Base-by-base conservation (phyloP, 2,888 invertebrate genomes). In the Aphidius colemani region DNA sequence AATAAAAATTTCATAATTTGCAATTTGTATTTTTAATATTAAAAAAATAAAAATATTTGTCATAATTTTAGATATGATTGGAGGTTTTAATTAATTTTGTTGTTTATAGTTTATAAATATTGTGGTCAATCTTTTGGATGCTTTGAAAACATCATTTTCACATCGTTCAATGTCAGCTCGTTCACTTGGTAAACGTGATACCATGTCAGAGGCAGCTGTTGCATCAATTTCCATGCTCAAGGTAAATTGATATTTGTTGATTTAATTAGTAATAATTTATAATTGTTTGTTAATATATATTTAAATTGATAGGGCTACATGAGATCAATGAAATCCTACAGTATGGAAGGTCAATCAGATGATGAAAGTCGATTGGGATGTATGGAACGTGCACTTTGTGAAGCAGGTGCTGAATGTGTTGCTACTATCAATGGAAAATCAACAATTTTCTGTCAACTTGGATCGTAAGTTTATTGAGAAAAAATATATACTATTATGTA, bases 61-160 rank as follows among this genome's bases (percentile, higher is more conserved):
- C 7, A 40, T 57, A 40, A 30, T 58, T 63, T n/a, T 8, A n/a
- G 41, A 10, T 50, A 18, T 18, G 13, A 18, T 18, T 18, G 1
- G 1, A 18, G 13, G 13, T 18, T 2, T 18, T 56, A 61, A 57
- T 62, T 55, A 30, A 43, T 39, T 57, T 64, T 66, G 51, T 64
- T 58, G 59, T 50, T 66, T 62, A 68, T 86, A 95, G 95, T 93
- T 95, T 85, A 93, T 95, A 85, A 93, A 92, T 86, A 93, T 95
- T 85, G 92, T 95, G 61, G 90, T 95, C 78, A 94, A 94, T 82
- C 89, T 96, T 53, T 84, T 96, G 85, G 95, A 96, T 78, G 95
- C 95, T 64, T 84, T 96, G 79, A 95, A 95, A 85, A 94, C 94
- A 41, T 95, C 95, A 46, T 94, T 96, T 86, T 94, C 95, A 43